Evolutionary conservation across 2,113 vertebrate genomes (phyloP).

Genomic region (Microtus montanus): DNA sequence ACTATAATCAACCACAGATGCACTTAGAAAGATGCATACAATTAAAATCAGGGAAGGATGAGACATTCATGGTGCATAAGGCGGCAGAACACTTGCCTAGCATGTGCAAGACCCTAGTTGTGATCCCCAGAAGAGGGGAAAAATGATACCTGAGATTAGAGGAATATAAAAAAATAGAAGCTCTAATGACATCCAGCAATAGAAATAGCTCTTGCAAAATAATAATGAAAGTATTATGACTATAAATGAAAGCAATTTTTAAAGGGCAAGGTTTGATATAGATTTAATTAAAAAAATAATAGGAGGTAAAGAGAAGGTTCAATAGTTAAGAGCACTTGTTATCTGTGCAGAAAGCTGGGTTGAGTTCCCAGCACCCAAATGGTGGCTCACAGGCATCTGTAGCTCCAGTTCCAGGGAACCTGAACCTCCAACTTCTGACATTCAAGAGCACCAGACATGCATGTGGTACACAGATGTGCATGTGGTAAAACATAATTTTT

Average conservation of each 20-base stretch:
- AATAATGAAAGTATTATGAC: not conserved
- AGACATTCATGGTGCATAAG: not conserved
- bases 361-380: not conserved
- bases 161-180: not conserved
- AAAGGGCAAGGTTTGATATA: not conserved
- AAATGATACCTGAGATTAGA: not conserved
- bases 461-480: not conserved
- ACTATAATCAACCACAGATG: conserved; percentile 33
- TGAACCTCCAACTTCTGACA: not conserved
- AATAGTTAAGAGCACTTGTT: not conserved
- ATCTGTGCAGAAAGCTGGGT: not conserved
- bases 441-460: not conserved
- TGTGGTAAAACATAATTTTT: not conserved
- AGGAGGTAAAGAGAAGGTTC: not conserved
- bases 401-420: not conserved
- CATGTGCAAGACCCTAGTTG: not conserved
- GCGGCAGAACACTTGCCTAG: not conserved
- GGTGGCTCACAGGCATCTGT: not conserved
- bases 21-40: not conserved
- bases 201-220: conserved; percentile 15
- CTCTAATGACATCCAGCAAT: not conserved
- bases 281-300: not conserved
- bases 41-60: not conserved
- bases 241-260: not conserved
- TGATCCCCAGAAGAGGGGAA: not conserved